Evolutionary conservation across 2,113 vertebrate species (phyloP), one percentile per base, ranked within the genome.

Genomic region (Xenotilapia caudafasciata): DNA sequence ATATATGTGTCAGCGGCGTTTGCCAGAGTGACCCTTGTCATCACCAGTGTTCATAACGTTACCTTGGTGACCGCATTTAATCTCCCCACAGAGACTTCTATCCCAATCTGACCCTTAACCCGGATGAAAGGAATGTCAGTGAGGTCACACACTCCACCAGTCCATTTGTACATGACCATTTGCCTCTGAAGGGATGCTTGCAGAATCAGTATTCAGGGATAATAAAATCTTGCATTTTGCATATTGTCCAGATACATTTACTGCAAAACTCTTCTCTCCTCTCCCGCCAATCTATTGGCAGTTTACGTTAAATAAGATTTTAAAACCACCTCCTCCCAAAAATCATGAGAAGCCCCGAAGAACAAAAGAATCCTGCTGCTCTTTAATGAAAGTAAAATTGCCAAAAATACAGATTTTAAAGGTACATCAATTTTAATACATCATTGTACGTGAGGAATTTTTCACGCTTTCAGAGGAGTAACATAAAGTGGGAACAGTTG

Each of bases 101-200:
- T 90, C 89, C 83, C 73, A 60, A 87, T 80, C 84, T 93, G 92
- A 94, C 93, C 93, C 42, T 85, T 94, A 58, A 94, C 93, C 91
- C 33, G 2, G 7, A 89, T 86, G 75, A 90, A 93, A 91, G 89
- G 77, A 90, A 89, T 90, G 89, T 92, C 91, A 79, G 7, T 0
- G 4, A 82, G 92, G 92, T 91, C 70, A 70, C 85, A 81, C 88
- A 90, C 86, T 88, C 86, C 81, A 68, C 81, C 51, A 7, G 47
- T 90, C 45, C 45, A 70, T 88, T 91, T 86, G 49, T 21, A 35
- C 38, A 21, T 3, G 13, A 51, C 23, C 65, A 47, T 87, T 91
- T 87, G 70, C 35, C 51, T 83, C 21, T 83, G 21, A 90, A 85
- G 84, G 55, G 68, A 13, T 14, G 26, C 62, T 90, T 38, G 75